Base-by-base conservation (phyloP, 2,888 invertebrate species). In the Mycalesis mineus region DNA sequence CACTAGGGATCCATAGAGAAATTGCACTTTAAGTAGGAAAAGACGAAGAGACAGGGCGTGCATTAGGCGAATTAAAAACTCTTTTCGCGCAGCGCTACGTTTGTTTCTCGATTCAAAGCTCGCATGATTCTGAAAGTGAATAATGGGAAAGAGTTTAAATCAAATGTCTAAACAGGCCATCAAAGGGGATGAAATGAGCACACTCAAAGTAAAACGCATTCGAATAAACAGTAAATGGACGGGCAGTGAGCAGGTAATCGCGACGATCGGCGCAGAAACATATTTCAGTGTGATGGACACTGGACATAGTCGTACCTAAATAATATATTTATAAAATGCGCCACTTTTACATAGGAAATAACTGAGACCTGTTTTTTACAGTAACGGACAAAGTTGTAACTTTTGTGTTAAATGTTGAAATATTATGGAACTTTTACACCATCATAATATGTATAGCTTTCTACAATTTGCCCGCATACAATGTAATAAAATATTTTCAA, bases 31-130 rank as follows among this genome's bases (percentile, higher is more conserved):
- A 80, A 73, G 80, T 79, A 79, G 77, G 73, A 77, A 82, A 79
- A 79, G 75, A 78, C 79, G 80, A 75, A 76, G 79, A 80, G 62
- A 65, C 78, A 75, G 69, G 68, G 73, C 70, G 76, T 87, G 86
- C 89, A 89, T 89, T 88, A 88, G 88, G 85, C 82, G 79, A 88
- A 89, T 89, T 89, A 89, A 88, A 88, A 88, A 84, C 76, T 78
- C 77, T 71, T 78, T 77, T 77, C 73, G 67, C 73, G 73, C 74
- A 72, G 68, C 73, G 78, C 76, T 73, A 78, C 84, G 80, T 83
- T 86, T 86, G 83, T 85, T 82, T 76, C 70, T 68, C 62, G 73
- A 78, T 80, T 77, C 76, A 79, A 78, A 82, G 73, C 74, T 68
- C 69, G 73, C 69, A 67, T 68, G 71, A 74, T 67, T 69, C 72